These are phyloP conservation scores for Diadegma fenestrale DNA, from an alignment of 2,888 invertebrate genomes.

Conservation along the genomic window DNA sequence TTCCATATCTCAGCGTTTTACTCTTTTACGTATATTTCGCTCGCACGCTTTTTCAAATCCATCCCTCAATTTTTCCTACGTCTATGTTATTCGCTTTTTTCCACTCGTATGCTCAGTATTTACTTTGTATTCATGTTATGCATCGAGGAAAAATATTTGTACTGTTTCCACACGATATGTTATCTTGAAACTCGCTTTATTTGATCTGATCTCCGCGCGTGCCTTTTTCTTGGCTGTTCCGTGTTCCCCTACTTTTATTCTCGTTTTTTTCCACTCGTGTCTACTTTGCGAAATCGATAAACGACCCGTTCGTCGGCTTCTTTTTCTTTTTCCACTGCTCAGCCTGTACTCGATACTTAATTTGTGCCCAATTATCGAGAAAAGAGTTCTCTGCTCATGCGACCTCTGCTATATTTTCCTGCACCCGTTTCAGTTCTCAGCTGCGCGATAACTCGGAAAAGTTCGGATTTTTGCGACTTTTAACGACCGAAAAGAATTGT, in stretches of 20 bases:
- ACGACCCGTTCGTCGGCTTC: constrained; percentile 30
- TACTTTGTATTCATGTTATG: constrained; percentile 71
- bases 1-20: constrained; percentile 29
- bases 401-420: constrained; percentile 21
- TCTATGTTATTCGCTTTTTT: constrained; percentile 27
- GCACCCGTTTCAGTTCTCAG: constrained; percentile 34
- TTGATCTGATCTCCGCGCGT: constrained; percentile 62
- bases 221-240: constrained; percentile 10
- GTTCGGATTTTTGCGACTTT: constrained; percentile 52
- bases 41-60: constrained; percentile 11
- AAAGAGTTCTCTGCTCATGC: too few relatives aligned
- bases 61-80: constrained; percentile 5
- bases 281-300: constrained; percentile 52
- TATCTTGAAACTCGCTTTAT: constrained; percentile 63
- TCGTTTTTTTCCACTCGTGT: constrained; percentile 36
- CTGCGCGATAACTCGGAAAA: constrained; percentile 64
- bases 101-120: constrained; percentile 64
- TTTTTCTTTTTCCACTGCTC: background rate
- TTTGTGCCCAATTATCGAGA: constrained; percentile 65
- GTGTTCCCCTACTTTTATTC: constrained; percentile 12
- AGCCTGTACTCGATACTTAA: constrained; percentile 49
- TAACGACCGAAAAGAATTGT: constrained; percentile 10
- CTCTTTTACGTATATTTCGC: constrained; percentile 33
- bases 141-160: constrained; percentile 72
- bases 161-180: constrained; percentile 70